phyloP scores from a whole-genome alignment of 2,113 vertebrate species.

The Sterrhoptilus dennistouni region DNA sequence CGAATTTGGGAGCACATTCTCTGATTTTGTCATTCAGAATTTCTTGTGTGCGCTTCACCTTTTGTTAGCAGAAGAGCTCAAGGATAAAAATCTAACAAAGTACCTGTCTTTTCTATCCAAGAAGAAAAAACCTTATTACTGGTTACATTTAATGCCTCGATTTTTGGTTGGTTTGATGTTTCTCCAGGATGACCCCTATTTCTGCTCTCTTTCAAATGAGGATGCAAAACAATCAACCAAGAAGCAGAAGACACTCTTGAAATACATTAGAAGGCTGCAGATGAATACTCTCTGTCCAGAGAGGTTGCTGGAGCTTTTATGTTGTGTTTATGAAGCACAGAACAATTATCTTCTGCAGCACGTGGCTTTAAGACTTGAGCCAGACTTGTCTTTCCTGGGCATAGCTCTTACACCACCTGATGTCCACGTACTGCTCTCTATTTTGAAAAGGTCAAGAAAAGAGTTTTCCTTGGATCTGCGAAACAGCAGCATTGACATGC shows the following conservation, averaged over 20 bases:
- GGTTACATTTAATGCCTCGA: constrained; percentile 80
- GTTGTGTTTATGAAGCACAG: constrained; percentile 80
- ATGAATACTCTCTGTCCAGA: constrained; percentile 63
- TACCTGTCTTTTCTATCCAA: constrained; percentile 77
- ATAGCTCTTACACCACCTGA: constrained; percentile 79
- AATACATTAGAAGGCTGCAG: constrained; percentile 77
- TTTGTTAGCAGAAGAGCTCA: constrained; percentile 75
- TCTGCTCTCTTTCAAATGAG: constrained; percentile 36
- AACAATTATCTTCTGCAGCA: constrained; percentile 68
- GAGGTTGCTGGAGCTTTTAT: constrained; percentile 83
- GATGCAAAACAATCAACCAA: constrained; percentile 25
- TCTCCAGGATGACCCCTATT: constrained; percentile 48
- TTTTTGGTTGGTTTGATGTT: constrained; percentile 84
- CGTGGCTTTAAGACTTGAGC: constrained; percentile 73
- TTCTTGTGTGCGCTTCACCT: constrained; percentile 83
- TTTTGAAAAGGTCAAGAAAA: constrained; percentile 70
- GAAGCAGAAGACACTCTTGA: constrained; percentile 73
- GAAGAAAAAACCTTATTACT: constrained; percentile 79
- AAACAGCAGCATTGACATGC: constrained; percentile 77
- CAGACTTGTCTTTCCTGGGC: constrained; percentile 79
- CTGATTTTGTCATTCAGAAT: constrained; percentile 82
- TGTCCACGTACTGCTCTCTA: constrained; percentile 71
- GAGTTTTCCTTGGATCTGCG: constrained; percentile 83
- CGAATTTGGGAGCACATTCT: constrained; percentile 67
- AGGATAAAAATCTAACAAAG: constrained; percentile 76